phyloP scores from a whole-genome alignment of 2,113 vertebrate genomes.

The Neodontobutis hainanensis region DNA sequence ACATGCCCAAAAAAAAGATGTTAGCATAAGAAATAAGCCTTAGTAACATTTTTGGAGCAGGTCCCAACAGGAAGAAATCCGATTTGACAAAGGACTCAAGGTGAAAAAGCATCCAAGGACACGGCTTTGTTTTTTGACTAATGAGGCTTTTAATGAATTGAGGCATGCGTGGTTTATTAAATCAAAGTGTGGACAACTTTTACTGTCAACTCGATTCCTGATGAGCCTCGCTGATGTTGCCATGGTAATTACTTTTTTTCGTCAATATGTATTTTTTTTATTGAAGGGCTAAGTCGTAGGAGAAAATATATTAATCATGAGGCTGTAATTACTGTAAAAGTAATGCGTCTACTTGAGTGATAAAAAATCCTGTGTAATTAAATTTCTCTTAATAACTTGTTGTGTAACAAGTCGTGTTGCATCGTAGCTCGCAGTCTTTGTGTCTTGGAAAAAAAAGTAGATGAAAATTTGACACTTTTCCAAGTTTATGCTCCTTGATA shows the following conservation, averaged over 20 bases:
- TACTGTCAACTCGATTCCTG: conserved; percentile 67
- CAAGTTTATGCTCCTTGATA: no score
- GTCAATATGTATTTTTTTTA: conserved; percentile 19
- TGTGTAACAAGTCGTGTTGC: no score
- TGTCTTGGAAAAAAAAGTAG: no score
- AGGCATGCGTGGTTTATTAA: conserved; percentile 77
- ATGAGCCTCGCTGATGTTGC: conserved; percentile 56
- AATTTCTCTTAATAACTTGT: not conserved
- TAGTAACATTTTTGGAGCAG: not conserved
- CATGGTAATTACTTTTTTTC: conserved; percentile 49
- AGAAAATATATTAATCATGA: conserved; percentile 17
- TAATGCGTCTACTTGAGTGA: conserved; percentile 13
- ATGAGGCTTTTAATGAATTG: conserved; percentile 76
- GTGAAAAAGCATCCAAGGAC: conserved; percentile 39
- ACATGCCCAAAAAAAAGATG: not conserved
- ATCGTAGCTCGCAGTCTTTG: not conserved
- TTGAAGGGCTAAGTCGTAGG: conserved; percentile 23
- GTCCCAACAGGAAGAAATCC: conserved; percentile 29
- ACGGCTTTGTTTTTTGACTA: conserved; percentile 71
- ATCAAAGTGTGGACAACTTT: conserved; percentile 79
- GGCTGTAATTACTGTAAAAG: conserved; percentile 26
- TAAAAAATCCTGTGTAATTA: no score
- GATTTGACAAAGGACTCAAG: conserved; percentile 18
- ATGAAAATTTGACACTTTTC: no score
- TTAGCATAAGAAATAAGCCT: conserved; percentile 5